These are phyloP conservation scores for Mobula birostris DNA, from an alignment of 2,113 vertebrate genomes.

Conservation along the genomic window DNA sequence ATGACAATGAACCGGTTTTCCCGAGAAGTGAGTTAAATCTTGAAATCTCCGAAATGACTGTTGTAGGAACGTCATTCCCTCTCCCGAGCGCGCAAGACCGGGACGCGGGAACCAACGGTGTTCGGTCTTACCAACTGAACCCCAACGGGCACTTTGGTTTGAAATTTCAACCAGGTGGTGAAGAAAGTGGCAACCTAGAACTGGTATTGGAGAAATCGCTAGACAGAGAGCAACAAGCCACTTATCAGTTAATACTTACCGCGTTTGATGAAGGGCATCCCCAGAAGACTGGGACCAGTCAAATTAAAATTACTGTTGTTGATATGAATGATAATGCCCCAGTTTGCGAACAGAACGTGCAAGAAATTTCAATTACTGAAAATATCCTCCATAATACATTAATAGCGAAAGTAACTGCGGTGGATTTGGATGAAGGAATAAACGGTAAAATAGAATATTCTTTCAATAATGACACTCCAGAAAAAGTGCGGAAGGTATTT, in stretches of 20 bases:
- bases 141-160: conserved; percentile 48
- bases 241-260: conserved; percentile 43
- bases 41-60: conserved; percentile 46
- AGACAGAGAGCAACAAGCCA: conserved; percentile 48
- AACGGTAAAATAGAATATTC: conserved; percentile 53
- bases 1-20: neutral
- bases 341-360: conserved; percentile 47
- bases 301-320: conserved; percentile 43
- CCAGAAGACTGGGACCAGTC: conserved; percentile 41
- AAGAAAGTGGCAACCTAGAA: conserved; percentile 47
- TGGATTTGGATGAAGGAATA: conserved; percentile 53
- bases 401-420: conserved; percentile 51
- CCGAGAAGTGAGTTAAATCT: conserved; percentile 43
- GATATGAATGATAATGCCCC: conserved; percentile 51
- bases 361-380: conserved; percentile 42
- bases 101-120: conserved; percentile 47
- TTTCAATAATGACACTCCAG: conserved; percentile 46
- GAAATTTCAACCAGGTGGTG: conserved; percentile 48
- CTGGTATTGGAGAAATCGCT: conserved; percentile 47
- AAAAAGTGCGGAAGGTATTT: conserved; percentile 44
- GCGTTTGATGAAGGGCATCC: conserved; percentile 47
- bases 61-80: conserved; percentile 48
- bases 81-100: conserved; percentile 48
- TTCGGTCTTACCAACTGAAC: conserved; percentile 52
- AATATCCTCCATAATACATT: conserved; percentile 40